phyloP scores from a whole-genome alignment of 2,113 vertebrate species.

The Pituophis catenifer region DNA sequence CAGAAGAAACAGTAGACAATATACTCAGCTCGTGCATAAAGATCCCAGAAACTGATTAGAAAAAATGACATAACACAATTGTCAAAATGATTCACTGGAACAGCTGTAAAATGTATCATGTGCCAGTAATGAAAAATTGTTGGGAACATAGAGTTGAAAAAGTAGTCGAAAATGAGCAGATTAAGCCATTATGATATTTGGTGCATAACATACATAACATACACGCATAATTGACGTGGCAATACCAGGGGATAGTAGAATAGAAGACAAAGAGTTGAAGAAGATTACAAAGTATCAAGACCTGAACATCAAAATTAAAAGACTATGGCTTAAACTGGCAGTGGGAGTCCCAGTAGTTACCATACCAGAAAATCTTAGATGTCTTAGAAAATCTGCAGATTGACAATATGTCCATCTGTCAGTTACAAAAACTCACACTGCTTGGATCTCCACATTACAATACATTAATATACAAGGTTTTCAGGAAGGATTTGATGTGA shows the following conservation, averaged over 20 bases:
- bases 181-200: neutral
- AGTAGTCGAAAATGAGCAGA: neutral
- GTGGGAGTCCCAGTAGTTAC: neutral
- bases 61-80: neutral
- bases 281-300: too few relatives aligned
- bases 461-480: neutral
- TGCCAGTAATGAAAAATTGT: neutral
- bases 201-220: neutral
- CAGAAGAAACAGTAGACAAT: neutral
- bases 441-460: too few relatives aligned
- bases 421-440: neutral
- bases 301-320: neutral
- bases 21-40: neutral
- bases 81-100: neutral
- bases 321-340: neutral
- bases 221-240: neutral
- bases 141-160: neutral
- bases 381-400: neutral
- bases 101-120: neutral
- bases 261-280: neutral
- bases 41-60: neutral
- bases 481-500: neutral
- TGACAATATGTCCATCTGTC: neutral
- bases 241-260: neutral
- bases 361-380: neutral